A percentile compares a stretch with the other conserved stretches of the same genome.
phyloP scores from a whole-genome alignment of 2,888 invertebrate species.

The Anodontia alba region DNA sequence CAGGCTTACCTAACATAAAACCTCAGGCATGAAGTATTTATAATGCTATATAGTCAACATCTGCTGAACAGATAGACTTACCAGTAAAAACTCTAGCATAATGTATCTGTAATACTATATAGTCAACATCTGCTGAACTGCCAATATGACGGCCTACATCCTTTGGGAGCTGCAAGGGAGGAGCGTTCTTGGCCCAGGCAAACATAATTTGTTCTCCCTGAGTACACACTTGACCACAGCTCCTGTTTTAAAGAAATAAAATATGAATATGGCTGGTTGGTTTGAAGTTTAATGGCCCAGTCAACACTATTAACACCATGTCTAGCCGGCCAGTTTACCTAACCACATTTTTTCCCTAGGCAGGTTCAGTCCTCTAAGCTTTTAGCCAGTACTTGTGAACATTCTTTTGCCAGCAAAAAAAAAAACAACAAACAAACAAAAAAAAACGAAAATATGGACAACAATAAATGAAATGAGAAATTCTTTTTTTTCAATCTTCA shows the following conservation, averaged over 20 bases:
- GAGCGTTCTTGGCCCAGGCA: slow-evolving; percentile 88
- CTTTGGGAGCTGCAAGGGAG: slow-evolving; percentile 86
- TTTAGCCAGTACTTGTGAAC: no score
- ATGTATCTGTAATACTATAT: slow-evolving; percentile 97
- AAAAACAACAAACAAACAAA: no score
- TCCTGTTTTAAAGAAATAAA: slow-evolving; percentile 86
- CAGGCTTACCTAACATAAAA: slow-evolving; percentile 60
- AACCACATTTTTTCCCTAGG: no score
- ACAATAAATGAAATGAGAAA: no score
- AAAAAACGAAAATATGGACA: background rate
- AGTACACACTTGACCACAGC: slow-evolving; percentile 94
- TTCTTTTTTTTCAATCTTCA: no score
- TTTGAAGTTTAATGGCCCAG: no score
- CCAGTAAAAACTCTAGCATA: slow-evolving; percentile 87
- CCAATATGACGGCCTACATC: slow-evolving; percentile 97
- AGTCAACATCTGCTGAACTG: slow-evolving; percentile 91
- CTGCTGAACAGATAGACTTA: slow-evolving; percentile 87
- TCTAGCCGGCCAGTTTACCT: no score
- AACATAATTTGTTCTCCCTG: slow-evolving; percentile 85
- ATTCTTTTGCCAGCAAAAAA: no score
- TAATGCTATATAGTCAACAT: slow-evolving; percentile 94
- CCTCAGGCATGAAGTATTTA: slow-evolving; percentile 94
- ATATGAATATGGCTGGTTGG: no score
- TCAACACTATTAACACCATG: no score
- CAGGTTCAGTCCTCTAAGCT: no score